Conservation (phyloP, 2,797 vertebrate genomes). For the Gastrophryne carolinensis region DNA sequence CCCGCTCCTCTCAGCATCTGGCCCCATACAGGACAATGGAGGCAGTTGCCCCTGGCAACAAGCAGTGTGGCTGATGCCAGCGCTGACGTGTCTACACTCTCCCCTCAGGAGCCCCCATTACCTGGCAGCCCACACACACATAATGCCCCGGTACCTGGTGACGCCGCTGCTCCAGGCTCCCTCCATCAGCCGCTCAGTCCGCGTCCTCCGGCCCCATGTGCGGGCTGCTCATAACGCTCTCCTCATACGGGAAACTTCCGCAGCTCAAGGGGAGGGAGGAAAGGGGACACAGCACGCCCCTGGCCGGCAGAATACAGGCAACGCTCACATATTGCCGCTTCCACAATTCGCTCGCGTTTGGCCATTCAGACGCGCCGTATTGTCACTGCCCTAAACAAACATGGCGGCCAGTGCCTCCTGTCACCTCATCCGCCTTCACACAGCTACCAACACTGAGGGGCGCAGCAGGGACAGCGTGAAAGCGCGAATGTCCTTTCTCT, state of each 20-base stretch:
- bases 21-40: too few species aligned
- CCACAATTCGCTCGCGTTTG: not conserved
- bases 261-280: not conserved
- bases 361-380: not conserved
- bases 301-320: not conserved
- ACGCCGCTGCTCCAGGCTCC: too few species aligned
- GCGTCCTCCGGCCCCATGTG: too few species aligned
- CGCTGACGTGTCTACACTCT: too few species aligned
- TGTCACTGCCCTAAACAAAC: not conserved
- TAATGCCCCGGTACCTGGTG: too few species aligned
- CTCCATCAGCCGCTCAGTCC: too few species aligned
- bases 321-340: not conserved
- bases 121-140: not conserved
- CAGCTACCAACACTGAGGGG: not conserved
- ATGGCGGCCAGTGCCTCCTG: not conserved
- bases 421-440: too few species aligned
- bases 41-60: too few species aligned
- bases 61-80: too few species aligned
- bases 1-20: too few species aligned
- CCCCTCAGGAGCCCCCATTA: too few species aligned
- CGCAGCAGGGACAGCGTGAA: not conserved
- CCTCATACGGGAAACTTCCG: conserved; percentile 38
- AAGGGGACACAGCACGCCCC: not conserved
- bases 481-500: not conserved
- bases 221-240: too few species aligned